Percentiles rank a stretch among this genome's conserved stretches.
These are phyloP conservation scores for Sinocyclocheilus grahami DNA, from an alignment of 2,113 vertebrate genomes.

Conservation along the genomic window DNA sequence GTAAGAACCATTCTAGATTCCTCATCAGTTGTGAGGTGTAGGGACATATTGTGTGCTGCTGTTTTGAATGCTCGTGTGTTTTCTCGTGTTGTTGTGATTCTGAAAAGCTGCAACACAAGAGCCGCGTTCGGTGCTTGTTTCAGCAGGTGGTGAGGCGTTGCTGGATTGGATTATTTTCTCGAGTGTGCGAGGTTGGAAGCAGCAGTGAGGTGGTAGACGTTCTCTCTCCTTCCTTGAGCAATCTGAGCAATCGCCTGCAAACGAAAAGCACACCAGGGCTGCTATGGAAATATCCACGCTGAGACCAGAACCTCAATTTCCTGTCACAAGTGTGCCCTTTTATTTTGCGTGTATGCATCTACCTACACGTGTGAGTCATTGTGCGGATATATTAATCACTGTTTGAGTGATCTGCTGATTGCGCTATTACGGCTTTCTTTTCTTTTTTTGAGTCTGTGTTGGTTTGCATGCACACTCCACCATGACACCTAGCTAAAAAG, in stretches of 20 bases:
- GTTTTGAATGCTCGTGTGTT: neutral
- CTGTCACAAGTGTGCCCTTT: neutral
- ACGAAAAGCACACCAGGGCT: neutral
- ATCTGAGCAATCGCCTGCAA: neutral
- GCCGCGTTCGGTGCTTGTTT: neutral
- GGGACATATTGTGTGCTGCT: neutral
- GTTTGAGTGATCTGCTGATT: slow-evolving; percentile 9
- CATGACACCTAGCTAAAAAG: neutral
- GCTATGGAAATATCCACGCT: neutral
- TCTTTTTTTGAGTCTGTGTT: neutral
- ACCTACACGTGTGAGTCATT: neutral
- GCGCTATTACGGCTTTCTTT: neutral
- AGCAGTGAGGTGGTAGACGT: slow-evolving; percentile 17
- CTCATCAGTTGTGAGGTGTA: neutral
- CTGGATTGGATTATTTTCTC: slow-evolving; percentile 31
- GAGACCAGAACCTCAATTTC: slow-evolving; percentile 2
- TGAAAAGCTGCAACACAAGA: neutral
- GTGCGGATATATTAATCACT: neutral
- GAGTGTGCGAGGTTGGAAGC: slow-evolving; percentile 5
- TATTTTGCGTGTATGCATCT: slow-evolving; percentile 14
- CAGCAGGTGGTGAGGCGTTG: neutral
- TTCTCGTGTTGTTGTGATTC: neutral
- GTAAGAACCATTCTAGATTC: neutral
- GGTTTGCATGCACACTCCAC: neutral
- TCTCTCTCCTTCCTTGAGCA: neutral